A percentile compares a stretch with the other conserved stretches of the same genome.
Conservation (phyloP, 2,888 invertebrate genomes). For the Leptinotarsa rubiginosa region DNA sequence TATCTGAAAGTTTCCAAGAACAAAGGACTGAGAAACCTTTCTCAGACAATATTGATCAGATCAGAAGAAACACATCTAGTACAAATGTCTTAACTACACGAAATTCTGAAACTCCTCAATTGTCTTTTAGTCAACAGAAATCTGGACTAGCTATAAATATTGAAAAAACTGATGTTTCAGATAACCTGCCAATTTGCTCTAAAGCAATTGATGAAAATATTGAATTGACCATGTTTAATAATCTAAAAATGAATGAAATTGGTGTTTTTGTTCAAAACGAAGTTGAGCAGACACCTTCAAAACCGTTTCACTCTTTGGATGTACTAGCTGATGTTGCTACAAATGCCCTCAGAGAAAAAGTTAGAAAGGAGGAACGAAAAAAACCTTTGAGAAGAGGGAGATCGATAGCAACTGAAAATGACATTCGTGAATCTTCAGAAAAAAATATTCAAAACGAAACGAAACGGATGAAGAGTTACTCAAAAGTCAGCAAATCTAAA, state of each 20-base stretch:
- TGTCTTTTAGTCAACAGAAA: neutral
- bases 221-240: neutral
- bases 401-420: neutral
- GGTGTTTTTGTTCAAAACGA: slow-evolving; percentile 7
- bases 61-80: neutral
- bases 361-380: slow-evolving; percentile 7
- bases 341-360: neutral
- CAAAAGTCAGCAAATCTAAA: neutral
- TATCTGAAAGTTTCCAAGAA: too few relatives aligned
- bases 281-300: neutral
- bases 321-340: slow-evolving; percentile 1
- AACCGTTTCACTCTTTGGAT: neutral
- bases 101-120: neutral
- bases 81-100: neutral
- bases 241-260: neutral
- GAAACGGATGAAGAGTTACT: neutral
- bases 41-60: neutral
- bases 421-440: neutral
- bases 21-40: neutral
- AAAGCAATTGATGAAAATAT: neutral
- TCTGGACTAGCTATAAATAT: neutral
- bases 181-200: neutral
- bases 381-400: slow-evolving; percentile 9
- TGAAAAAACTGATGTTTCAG: neutral
- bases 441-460: neutral